Base-by-base conservation (phyloP, 1,140 invertebrate genomes). In the Vanessa tameamea region DNA sequence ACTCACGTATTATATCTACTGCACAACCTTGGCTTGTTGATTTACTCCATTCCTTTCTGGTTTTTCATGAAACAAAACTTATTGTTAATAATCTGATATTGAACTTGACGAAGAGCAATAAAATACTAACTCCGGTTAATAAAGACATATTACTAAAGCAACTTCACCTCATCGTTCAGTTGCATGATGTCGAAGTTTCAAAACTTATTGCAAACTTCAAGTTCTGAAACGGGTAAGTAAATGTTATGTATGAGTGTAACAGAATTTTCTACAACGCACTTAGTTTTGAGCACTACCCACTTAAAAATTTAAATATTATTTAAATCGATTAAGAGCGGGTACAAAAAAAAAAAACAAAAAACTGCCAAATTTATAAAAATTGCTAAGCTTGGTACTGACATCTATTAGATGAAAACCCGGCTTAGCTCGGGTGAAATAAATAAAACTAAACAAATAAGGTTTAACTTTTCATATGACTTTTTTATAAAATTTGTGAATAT, bases 241-340 rank as follows among this genome's bases (percentile, higher is more conserved):
- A 61, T 69, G 68, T 69, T 69, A 69, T 67, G 65, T 51, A 26
- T 69, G 68, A 61, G 47, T 61, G 57, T 61, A 69, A 69, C 57
- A 50, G 68, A 69, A 69, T 61, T 57, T 26, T 69, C 20, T 63
- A 61, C 26, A 23, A 69, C 67, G 57, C 55, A 69, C 68, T 69
- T 48, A 50, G 47, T 69, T 69, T 26, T 9, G 59, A 50, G 61
- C 14, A 61, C 23, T 57, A 43, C 7, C 37, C 6, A 69, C 47
- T 69, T 61, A 48, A 63, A 31, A 55, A 57, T 57, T 12, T 16
- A 12, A 23, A 57, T 26, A 53, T 16, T 53, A 16, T 57, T 57
- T 57, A 23, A 57, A 57, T 43, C 37, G 37, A 43, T 43, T 43
- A 43, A 1, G 37, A 31, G 0, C 26, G 26, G 3, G 26, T 31